Evolutionary conservation across 2,113 vertebrate species (phyloP).

Genomic region (Nibea albiflora): DNA sequence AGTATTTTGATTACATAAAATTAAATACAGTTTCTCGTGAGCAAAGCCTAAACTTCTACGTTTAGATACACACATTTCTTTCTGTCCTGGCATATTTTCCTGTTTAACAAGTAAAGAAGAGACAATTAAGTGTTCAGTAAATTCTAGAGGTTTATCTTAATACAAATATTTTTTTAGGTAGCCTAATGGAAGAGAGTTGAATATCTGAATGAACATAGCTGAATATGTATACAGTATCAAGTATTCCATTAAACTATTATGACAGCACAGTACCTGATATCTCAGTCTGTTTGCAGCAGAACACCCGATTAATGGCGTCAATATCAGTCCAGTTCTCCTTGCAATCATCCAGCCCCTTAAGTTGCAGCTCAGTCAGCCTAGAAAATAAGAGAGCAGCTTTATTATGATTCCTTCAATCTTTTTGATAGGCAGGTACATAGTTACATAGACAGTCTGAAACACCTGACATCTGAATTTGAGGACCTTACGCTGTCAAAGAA

Average conservation of each 20-base stretch:
- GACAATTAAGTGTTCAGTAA: neutral
- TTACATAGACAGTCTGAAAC: neutral
- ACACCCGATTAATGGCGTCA: conserved; percentile 51
- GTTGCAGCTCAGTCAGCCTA: conserved; percentile 66
- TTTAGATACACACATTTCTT: neutral
- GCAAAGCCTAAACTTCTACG: neutral
- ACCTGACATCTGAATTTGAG: neutral
- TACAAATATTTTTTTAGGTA: neutral
- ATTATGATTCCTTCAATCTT: neutral
- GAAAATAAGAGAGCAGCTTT: neutral
- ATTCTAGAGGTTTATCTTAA: neutral
- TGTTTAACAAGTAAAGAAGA: too few species aligned
- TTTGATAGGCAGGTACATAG: neutral
- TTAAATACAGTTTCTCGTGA: neutral
- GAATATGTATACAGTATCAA: neutral
- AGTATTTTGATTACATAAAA: neutral
- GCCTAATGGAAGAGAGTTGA: neutral
- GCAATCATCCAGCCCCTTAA: conserved; percentile 48
- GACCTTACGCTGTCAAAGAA: conserved; percentile 38
- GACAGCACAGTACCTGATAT: conserved; percentile 57
- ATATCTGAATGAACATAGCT: neutral
- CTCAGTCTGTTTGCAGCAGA: conserved; percentile 51
- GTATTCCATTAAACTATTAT: neutral
- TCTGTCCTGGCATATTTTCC: too few species aligned
- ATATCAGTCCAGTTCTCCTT: conserved; percentile 54